Base-by-base conservation (phyloP, 1,140 invertebrate genomes). In the Drosophila novamexicana region DNA sequence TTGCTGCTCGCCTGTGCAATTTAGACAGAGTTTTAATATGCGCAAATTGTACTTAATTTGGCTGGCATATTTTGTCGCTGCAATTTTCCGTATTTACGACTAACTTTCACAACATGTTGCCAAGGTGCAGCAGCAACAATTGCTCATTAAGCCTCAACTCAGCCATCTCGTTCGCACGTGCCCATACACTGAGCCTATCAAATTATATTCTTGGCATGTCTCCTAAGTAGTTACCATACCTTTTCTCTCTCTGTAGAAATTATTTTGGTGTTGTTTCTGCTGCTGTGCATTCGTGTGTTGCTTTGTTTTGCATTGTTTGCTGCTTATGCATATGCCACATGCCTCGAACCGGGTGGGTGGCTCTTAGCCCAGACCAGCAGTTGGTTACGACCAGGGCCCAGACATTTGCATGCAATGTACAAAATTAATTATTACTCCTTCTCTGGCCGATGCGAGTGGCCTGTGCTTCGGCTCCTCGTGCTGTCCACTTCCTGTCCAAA, bases 351-450 rank as follows among this genome's bases (percentile, higher is more conserved):
- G 45, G 34, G 7, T 7, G n/a, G 16, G 18, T 63, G 36, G 10
- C 18, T 29, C 22, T 29, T 29, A 29, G 22, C 22, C 22, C 22
- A 29, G 4, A 5, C 22, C 22, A 29, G n/a, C 44, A 34, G 18
- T 44, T 16, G 39, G 16, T 14, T 39, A 49, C 61, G 39, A 44
- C 47, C 63, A 61, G 70, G 75, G 47, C 61, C 59, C 83, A 88
- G 79, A 80, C 83, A 89, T 88, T 88, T 88, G 84, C 83, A 88
- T 89, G 83, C 83, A 89, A 89, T 73, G 84, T 89, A 77, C 84
- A 79, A 88, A 88, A 88, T 88, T 88, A 88, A 88, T 88, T 88
- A 88, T 88, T 88, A 83, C 84, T 67, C 77, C 77, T 79, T 50
- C 63, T 65, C 53, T 44, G 22, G 22, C 22, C 22, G 22, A 29